Evolutionary conservation across 2,113 vertebrate species (phyloP).

Genomic region (Lutjanus erythropterus): DNA sequence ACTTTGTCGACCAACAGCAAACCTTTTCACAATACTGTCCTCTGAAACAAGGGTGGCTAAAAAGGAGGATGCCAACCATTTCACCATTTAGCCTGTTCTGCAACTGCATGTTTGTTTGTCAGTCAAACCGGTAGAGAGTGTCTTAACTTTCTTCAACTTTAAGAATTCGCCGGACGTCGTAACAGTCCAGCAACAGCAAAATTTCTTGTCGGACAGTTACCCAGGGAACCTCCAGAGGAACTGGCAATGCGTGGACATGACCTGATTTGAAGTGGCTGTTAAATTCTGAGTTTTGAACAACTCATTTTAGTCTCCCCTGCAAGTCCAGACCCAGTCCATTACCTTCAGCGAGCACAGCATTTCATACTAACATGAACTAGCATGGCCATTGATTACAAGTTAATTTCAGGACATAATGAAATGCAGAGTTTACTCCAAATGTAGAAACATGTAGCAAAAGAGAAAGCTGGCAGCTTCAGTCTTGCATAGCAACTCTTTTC

Average conservation of each 20-base stretch:
- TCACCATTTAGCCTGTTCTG: too few species aligned
- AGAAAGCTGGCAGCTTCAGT: neutral
- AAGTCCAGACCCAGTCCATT: neutral
- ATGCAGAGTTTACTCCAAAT: neutral
- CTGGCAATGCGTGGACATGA: neutral
- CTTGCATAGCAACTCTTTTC: neutral
- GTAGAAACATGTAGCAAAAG: neutral
- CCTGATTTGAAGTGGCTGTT: slow-evolving; percentile 1
- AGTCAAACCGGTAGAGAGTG: too few species aligned
- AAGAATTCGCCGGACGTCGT: neutral
- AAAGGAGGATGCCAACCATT: too few species aligned
- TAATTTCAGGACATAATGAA: neutral
- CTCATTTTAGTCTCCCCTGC: neutral
- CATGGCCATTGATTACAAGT: neutral
- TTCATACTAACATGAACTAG: neutral
- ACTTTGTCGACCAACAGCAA: too few species aligned
- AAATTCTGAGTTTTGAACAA: neutral
- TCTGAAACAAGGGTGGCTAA: too few species aligned
- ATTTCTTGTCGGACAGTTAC: neutral
- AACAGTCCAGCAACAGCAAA: neutral
- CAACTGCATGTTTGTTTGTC: too few species aligned
- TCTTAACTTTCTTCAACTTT: neutral
- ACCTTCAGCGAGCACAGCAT: neutral
- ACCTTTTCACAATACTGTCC: too few species aligned
- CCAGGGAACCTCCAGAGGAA: neutral